Evolutionary conservation across 2,113 vertebrate genomes (phyloP).

Genomic region (Melospiza melodia): DNA sequence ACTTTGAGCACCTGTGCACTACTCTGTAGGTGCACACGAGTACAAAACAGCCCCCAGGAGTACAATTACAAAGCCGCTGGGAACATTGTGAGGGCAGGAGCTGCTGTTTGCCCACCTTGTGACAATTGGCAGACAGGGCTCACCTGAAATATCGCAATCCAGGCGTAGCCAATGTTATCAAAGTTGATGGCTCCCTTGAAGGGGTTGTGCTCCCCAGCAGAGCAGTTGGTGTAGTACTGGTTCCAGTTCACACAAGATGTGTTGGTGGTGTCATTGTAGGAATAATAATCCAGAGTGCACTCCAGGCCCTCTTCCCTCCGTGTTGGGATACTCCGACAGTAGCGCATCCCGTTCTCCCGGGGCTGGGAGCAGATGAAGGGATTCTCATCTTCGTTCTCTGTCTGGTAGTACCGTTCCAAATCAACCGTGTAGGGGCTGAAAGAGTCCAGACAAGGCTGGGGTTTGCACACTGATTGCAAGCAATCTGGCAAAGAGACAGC

Average conservation of each 20-base stretch:
- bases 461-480: neutral
- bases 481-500: neutral
- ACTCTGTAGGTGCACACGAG: rapidly evolving
- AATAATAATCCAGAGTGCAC: slow-evolving; percentile 85
- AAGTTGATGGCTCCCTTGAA: slow-evolving; percentile 99
- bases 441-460: neutral
- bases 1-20: neutral
- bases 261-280: slow-evolving; percentile 94
- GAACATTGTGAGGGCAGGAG: rapidly evolving
- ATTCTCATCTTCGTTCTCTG: slow-evolving; percentile 93
- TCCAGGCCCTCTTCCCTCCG: slow-evolving; percentile 84
- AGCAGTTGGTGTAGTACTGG: slow-evolving; percentile 96
- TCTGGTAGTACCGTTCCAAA: slow-evolving; percentile 90
- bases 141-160: slow-evolving; percentile 99
- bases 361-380: slow-evolving; percentile 97
- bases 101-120: neutral
- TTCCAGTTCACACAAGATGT: slow-evolving; percentile 98
- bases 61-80: neutral
- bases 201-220: slow-evolving; percentile 88
- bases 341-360: slow-evolving; percentile 90
- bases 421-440: slow-evolving; percentile 83
- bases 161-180: slow-evolving; percentile 97
- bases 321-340: slow-evolving; percentile 85
- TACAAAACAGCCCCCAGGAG: neutral
- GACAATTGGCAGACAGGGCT: neutral